These are phyloP conservation scores for Silurus lanzhouensis DNA, from an alignment of 2,797 vertebrate species.

Conservation along the genomic window DNA sequence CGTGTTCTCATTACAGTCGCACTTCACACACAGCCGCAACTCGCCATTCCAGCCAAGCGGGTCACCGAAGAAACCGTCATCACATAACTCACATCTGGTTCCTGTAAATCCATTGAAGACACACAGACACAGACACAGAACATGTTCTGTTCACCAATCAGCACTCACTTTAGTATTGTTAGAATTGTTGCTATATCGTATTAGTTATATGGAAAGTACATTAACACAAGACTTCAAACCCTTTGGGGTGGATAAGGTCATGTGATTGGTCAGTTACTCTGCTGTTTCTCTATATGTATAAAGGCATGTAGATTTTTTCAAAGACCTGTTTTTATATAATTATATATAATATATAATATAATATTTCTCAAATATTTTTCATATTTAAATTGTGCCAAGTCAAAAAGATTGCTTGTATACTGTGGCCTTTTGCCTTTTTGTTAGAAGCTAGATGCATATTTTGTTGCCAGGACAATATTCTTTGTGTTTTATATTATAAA, in stretches of 20 bases:
- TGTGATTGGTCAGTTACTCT: background rate
- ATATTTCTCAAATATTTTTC: background rate
- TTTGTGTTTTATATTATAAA: background rate
- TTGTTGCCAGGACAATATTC: background rate
- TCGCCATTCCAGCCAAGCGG: slow-evolving; percentile 78
- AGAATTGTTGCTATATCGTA: background rate
- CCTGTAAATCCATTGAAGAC: slow-evolving; percentile 68
- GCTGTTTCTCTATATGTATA: background rate
- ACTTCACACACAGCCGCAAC: slow-evolving; percentile 72
- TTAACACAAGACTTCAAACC: background rate
- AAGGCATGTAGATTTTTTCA: background rate
- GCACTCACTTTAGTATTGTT: background rate
- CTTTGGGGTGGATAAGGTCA: background rate
- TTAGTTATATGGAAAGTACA: background rate
- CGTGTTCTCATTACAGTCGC: slow-evolving; percentile 83
- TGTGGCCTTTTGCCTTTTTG: background rate
- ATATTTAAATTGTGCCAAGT: background rate
- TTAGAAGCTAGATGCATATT: background rate
- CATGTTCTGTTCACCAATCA: background rate
- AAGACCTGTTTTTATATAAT: too few species aligned
- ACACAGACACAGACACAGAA: background rate
- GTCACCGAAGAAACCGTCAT: slow-evolving; percentile 89
- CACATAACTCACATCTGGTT: slow-evolving; percentile 85
- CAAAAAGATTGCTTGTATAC: background rate
- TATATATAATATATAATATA: too few species aligned